Conservation (phyloP, 2,797 vertebrate species). For the Chelon labrosus region DNA sequence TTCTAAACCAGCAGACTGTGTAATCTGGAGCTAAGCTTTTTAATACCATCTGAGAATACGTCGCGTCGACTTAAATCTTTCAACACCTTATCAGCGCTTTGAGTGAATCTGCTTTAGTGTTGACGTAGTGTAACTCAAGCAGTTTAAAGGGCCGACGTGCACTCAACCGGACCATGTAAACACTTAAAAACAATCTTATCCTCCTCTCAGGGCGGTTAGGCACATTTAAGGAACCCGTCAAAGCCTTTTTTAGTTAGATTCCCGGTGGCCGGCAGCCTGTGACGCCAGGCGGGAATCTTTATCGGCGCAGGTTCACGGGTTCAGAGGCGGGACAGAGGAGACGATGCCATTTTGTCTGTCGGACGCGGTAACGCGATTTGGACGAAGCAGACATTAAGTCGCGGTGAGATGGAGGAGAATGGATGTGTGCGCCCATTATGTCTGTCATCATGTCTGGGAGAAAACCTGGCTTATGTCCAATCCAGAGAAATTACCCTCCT, state of each 20-base stretch:
- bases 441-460: slow-evolving; percentile 67
- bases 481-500: slow-evolving; percentile 44
- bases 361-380: slow-evolving; percentile 54
- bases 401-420: not conserved
- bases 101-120: not conserved
- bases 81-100: not conserved
- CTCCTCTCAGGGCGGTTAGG: slow-evolving; percentile 32
- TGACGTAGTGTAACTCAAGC: not conserved
- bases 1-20: too few species aligned
- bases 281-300: slow-evolving; percentile 42
- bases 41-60: not conserved
- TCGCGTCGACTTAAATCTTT: not conserved
- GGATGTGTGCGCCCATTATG: slow-evolving; percentile 35
- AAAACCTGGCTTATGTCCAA: slow-evolving; percentile 42
- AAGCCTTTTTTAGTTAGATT: slow-evolving; percentile 49
- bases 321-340: slow-evolving; percentile 32
- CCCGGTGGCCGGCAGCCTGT: slow-evolving; percentile 43
- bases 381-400: slow-evolving; percentile 6
- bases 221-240: slow-evolving; percentile 36
- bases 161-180: slow-evolving; percentile 38
- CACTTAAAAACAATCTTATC: slow-evolving; percentile 38
- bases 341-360: slow-evolving; percentile 35
- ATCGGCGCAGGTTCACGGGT: slow-evolving; percentile 44
- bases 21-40: not conserved
- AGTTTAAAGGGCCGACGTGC: slow-evolving; percentile 12